Conservation (phyloP, 1,140 invertebrate genomes). For the Trachelipus rathkii region DNA sequence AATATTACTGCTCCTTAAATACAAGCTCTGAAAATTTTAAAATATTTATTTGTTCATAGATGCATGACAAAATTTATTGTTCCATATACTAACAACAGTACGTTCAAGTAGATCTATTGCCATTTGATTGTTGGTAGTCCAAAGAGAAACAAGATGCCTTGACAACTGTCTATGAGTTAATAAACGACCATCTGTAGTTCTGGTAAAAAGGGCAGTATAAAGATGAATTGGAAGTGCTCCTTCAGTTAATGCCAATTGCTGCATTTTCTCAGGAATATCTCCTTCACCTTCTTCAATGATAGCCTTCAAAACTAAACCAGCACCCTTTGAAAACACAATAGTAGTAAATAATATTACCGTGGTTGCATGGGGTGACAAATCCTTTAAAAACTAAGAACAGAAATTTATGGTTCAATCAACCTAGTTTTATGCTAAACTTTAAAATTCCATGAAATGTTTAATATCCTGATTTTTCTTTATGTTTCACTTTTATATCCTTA, state of each 20-base stretch:
- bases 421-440: no score
- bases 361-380: no score
- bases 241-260: constrained; percentile 90
- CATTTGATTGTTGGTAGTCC: constrained; percentile 90
- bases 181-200: constrained; percentile 58
- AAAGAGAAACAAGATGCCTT: constrained; percentile 92
- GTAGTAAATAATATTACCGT: no score
- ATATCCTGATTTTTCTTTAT: no score
- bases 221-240: constrained; percentile 93
- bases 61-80: no score
- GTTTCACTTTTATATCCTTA: no score
- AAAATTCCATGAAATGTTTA: no score
- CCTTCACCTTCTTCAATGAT: constrained; percentile 94
- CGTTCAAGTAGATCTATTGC: constrained; percentile 82
- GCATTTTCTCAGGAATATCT: constrained; percentile 88
- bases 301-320: constrained; percentile 92
- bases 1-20: no score
- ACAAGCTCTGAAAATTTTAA: no score
- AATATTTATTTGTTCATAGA: no score
- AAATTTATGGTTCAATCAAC: no score
- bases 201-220: constrained; percentile 81
- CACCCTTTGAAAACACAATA: constrained; percentile 58
- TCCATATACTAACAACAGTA: constrained; percentile 68
- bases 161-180: constrained; percentile 86
- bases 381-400: no score